Evolutionary conservation across 2,113 vertebrate species (phyloP).

Genomic region (Hystrix brachyura): DNA sequence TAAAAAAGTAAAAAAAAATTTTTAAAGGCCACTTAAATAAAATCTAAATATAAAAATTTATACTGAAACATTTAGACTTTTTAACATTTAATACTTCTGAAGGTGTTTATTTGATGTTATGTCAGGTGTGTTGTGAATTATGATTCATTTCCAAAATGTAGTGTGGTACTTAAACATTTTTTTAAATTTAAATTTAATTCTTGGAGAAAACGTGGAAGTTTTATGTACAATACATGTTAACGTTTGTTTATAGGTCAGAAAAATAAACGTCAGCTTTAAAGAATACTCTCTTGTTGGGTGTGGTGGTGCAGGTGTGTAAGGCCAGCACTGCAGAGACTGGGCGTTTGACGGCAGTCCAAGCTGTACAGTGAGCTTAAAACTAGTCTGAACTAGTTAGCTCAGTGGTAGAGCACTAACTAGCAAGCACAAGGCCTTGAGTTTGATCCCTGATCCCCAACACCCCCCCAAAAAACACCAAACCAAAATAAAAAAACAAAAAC

Average conservation of each 20-base stretch:
- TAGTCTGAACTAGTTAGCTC: neutral
- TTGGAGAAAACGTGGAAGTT: neutral
- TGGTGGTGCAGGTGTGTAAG: neutral
- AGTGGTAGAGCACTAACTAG: too few relatives aligned
- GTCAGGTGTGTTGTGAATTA: neutral
- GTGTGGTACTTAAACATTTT: neutral
- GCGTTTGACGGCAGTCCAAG: neutral
- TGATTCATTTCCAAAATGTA: constrained; percentile 46
- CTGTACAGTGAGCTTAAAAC: neutral
- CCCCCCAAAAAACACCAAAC: neutral
- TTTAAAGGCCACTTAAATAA: too few relatives aligned
- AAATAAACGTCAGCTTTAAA: constrained; percentile 5
- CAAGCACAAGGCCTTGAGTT: too few relatives aligned
- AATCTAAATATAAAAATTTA: neutral
- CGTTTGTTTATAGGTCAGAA: neutral
- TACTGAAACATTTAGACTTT: constrained; percentile 19
- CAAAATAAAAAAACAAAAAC: neutral
- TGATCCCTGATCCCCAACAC: too few relatives aligned
- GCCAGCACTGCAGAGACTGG: neutral
- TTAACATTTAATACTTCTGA: constrained; percentile 8
- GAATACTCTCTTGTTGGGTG: neutral
- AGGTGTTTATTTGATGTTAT: neutral
- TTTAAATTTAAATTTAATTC: constrained; percentile 47
- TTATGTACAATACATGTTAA: neutral
- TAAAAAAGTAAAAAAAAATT: too few relatives aligned